Conservation (phyloP, 1,140 invertebrate species). For the Ruditapes philippinarum region DNA sequence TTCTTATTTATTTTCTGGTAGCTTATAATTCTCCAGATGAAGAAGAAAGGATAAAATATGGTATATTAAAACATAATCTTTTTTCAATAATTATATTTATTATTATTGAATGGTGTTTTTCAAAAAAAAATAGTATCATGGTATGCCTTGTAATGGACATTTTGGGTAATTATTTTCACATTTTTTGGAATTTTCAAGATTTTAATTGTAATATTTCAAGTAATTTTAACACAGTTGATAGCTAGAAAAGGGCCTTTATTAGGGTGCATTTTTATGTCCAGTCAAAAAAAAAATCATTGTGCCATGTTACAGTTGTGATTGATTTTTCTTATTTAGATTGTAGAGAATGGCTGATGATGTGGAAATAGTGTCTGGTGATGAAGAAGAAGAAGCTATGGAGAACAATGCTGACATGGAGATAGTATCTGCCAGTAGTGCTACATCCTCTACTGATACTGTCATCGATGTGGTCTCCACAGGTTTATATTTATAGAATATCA, state of each 20-base stretch:
- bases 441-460: slow-evolving; percentile 34
- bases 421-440: neutral
- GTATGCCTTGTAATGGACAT: too few species aligned
- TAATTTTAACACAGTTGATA: neutral
- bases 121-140: too few species aligned
- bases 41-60: too few species aligned
- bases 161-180: too few species aligned
- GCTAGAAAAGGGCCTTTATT: neutral
- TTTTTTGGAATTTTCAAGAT: neutral
- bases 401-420: neutral
- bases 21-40: too few species aligned
- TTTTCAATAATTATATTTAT: too few species aligned
- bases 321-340: neutral
- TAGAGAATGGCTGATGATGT: slow-evolving; percentile 52
- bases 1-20: too few species aligned
- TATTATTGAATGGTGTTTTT: too few species aligned
- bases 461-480: slow-evolving; percentile 41
- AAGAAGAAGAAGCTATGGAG: neutral
- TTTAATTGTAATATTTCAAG: neutral
- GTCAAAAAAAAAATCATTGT: neutral
- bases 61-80: too few species aligned
- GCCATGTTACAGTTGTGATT: neutral
- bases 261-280: neutral
- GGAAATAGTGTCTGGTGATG: slow-evolving; percentile 3
- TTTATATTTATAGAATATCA: too few species aligned